Evolutionary conservation across 2,888 invertebrate genomes (phyloP), one percentile per base, ranked within the genome.

Genomic region (Cataglyphis livida): DNA sequence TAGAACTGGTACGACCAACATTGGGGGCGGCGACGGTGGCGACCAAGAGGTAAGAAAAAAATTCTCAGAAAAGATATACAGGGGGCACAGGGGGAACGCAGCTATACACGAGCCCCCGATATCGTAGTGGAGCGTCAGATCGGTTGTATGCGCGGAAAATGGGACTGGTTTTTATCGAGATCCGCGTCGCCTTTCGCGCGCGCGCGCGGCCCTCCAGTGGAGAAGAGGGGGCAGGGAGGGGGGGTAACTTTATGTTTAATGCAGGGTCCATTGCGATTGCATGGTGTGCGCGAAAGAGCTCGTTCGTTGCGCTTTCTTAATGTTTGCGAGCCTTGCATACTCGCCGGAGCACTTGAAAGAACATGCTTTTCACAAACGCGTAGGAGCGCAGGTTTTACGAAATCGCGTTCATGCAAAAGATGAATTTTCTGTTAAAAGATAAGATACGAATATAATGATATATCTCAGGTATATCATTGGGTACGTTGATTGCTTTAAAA

Each of bases 41-140:
- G 18, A 44, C 48, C 18, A 82, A 66, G 71, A 54, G 61, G 32
- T 70, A 64, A 61, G 82, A 85, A 85, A 85, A 84, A 89, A 86
- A 87, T 81, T 76, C 65, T 62, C 18, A 41, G 62, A 61, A 75
- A n/a, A n/a, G 51, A 51, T 51, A 76, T 32, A 48, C 57, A 81
- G 61, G 57, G 57, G 64, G 71, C 78, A 64, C 35, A 35, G 35
- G 0, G 6, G 83, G 75, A 71, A 82, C 83, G 64, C 54, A 76
- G 83, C 38, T 82, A 82, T 44, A 4, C 15, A 44, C 75, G 84
- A 83, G 81, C 86, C 79, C 84, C 85, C 84, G 90, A 88, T 89
- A 87, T 91, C 91, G 91, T 92, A 91, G 91, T 88, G 92, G 92
- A 92, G 92, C 92, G 92, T 92, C 91, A 91, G 91, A 92, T 92